Base-by-base conservation (phyloP, 2,797 vertebrate species). In the Emys orbicularis region DNA sequence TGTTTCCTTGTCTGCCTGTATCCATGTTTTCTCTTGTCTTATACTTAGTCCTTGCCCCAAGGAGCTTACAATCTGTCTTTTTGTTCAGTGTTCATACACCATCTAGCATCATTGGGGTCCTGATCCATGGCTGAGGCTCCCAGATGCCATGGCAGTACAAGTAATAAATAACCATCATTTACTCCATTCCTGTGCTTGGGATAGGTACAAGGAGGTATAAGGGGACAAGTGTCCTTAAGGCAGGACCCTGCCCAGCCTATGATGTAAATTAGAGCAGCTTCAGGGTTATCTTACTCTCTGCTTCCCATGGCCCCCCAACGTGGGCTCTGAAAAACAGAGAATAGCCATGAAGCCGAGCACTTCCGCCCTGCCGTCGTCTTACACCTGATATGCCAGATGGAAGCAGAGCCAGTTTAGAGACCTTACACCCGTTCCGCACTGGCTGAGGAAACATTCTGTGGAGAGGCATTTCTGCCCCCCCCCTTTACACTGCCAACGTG, bases 381-480 rank as follows among this genome's bases (percentile, higher is more conserved):
- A 77, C 15, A 29, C 13, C 10, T 12, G 19, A 72, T 23, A 19
- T 29, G 74, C 13, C 44, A 41, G n/a, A 21, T 49, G 44, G 74
- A 44, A 29, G 21, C 6, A 29, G 27, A 29, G 44, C 13, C 74
- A 49, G 12, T 18, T 13, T 47, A 49, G 27, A 77, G 4, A 27
- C 25, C 72, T 47, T 76, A 27, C 25, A 29, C 29, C 27, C 16
- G 6, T 31, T 77, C 74, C 2, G 8, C 27, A 2, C 15, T 31
- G 68, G 41, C 74, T 83, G 89, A 52, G 27, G 41, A 41, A 15
- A 47, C 1, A 11, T 5, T 16, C 74, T 0, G 0, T 10, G 12
- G 61, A 37, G 52, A 5, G 52, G 0, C 1, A 6, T 41, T 44
- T 61, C 1, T 0, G 56, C 41, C 77, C 57, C 31, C 31, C 9